Conservation (phyloP, 2,888 invertebrate genomes). For the Apamea sordens region DNA sequence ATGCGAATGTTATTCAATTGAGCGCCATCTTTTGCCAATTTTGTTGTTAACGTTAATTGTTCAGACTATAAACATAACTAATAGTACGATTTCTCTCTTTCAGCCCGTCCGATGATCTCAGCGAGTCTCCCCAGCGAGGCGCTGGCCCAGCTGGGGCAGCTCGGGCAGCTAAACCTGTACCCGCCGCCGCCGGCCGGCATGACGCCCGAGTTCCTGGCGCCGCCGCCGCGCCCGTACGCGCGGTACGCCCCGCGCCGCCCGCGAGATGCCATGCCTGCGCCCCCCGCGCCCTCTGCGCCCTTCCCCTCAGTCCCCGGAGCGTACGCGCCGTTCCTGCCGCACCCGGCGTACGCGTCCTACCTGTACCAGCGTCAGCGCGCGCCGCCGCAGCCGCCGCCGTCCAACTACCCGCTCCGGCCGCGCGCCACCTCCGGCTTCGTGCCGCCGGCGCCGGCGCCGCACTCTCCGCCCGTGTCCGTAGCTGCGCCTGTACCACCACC, state of each 20-base stretch:
- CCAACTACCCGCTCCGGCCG: slow-evolving; percentile 82
- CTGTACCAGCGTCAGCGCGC: slow-evolving; percentile 83
- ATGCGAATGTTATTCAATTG: slow-evolving; percentile 21
- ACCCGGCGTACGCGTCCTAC: slow-evolving; percentile 85
- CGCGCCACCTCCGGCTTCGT: slow-evolving; percentile 86
- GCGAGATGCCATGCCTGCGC: slow-evolving; percentile 81
- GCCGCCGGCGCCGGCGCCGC: slow-evolving; percentile 85
- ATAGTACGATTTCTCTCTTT: slow-evolving; percentile 56
- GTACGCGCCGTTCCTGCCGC: slow-evolving; percentile 86
- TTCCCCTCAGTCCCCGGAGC: slow-evolving; percentile 80
- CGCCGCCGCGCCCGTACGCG: slow-evolving; percentile 91
- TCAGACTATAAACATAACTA: slow-evolving; percentile 24
- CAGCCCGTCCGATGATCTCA: slow-evolving; percentile 92
- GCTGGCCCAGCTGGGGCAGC: slow-evolving; percentile 89
- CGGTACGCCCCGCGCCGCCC: slow-evolving; percentile 87
- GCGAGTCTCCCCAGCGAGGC: slow-evolving; percentile 92
- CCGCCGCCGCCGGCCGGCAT: slow-evolving; percentile 87
- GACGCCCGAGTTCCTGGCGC: slow-evolving; percentile 92
- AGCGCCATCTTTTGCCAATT: slow-evolving; percentile 11
- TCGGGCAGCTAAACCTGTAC: slow-evolving; percentile 91
- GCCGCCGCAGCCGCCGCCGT: slow-evolving; percentile 80
- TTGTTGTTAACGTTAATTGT: slow-evolving; percentile 12
- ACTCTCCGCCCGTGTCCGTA: slow-evolving; percentile 82
- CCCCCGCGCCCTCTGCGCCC: slow-evolving; percentile 78
- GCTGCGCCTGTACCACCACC: slow-evolving; percentile 82